Base-by-base conservation (phyloP, 1,140 invertebrate genomes). In the Idris sp. region DNA sequence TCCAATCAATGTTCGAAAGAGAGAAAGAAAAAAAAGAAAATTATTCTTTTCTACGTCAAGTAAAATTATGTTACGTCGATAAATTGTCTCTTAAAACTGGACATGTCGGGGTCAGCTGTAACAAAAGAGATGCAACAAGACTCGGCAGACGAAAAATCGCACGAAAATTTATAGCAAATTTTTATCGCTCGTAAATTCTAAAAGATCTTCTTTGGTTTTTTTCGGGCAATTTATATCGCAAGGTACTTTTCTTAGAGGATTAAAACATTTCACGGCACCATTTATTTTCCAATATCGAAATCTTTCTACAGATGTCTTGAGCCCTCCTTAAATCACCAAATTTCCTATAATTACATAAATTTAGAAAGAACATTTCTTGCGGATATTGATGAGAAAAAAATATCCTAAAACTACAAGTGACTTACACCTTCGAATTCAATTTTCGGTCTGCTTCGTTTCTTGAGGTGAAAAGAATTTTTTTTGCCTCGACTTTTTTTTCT, bases 171-270 rank as follows among this genome's bases (percentile, higher is more conserved):
- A 49, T 58, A 44, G 43, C 49, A 30, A 56, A 68, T 33, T 68
- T 51, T 68, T 68, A 68, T 68, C 25, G 64, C 4, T 13, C 26
- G 36, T 68, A 68, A 68, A 68, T 59, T 46, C 6, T 15, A 15
- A 14, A 18, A 28, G 4, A n/a, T 36, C 31, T 26, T 35, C 19
- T 25, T 36, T n/a, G n/a, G n/a, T n/a, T 4, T 38, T 31, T 10
- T 2, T 5, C 2, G 6, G 7, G 8, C 33, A 49, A 62, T 49
- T 51, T 49, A n/a, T n/a, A 62, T 62, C 31, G 13, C 33, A 7
- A 13, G 10, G 14, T 13, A 36, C 10, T 36, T 19, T 28, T 19
- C 25, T 19, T 43, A 11, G 9, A 19, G 31, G 11, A 14, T 46
- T 48, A 49, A 49, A 35, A 14, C 4, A 8, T 9, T 18, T 38